Base-by-base conservation (phyloP, 2,888 invertebrate genomes). In the Dryomyza anilis region DNA sequence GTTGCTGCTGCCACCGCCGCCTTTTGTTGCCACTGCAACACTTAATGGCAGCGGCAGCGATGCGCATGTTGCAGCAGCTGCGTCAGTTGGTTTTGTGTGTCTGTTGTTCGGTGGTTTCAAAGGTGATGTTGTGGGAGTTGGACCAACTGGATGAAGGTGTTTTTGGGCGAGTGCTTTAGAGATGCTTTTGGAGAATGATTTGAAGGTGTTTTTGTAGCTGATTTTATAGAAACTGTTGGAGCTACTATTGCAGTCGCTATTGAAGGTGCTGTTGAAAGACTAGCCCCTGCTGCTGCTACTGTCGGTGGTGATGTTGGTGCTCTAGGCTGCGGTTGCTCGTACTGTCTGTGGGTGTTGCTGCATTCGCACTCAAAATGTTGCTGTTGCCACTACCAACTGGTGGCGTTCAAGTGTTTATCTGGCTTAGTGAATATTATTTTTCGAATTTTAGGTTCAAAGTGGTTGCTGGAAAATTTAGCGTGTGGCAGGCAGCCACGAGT, bases 361-460 rank as follows among this genome's bases (percentile, higher is more conserved):
- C n/a, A n/a, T n/a, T n/a, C n/a, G n/a, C n/a, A n/a, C n/a, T n/a
- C n/a, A n/a, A n/a, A n/a, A n/a, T n/a, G n/a, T n/a, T n/a, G n/a
- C n/a, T n/a, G n/a, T n/a, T n/a, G n/a, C n/a, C 43, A 43, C 48
- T 48, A 50, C 50, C 23, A 50, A 50, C 50, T 50, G 50, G n/a
- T 25, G 25, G 25, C 23, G 25, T 25, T 50, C 23, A 50, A 50
- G 50, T 50, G 50, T 50, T 50, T 50, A 27, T 50, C 25, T 50
- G 50, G n/a, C n/a, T 50, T 50, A 50, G 23, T 50, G 50, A 50
- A 50, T 50, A 50, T 50, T 50, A 50, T 59, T 46, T 21, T 48
- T n/a, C 19, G 21, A 19, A 46, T 29, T 59, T 46, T 33, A 59
- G 23, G 25, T 4, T n/a, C n/a, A n/a, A n/a, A 25, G 46, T 23